phyloP scores from a whole-genome alignment of 2,113 vertebrate genomes.

The Pheucticus melanocephalus region DNA sequence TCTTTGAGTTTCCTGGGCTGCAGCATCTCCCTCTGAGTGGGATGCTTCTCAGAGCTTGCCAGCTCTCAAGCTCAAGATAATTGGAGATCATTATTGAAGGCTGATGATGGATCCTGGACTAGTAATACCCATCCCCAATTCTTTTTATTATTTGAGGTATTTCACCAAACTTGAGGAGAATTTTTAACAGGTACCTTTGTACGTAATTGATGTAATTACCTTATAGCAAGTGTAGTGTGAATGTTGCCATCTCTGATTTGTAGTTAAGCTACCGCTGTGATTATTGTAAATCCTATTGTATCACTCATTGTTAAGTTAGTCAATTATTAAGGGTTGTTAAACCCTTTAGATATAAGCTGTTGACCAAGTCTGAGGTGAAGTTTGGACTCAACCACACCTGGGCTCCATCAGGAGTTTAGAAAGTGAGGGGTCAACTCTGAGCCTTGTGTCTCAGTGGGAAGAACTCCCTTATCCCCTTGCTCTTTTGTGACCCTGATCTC shows the following conservation, averaged over 20 bases:
- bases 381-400: not conserved
- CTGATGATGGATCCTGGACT: not conserved
- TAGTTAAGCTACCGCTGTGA: not conserved
- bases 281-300: not conserved
- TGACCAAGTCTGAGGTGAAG: not conserved
- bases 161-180: not conserved
- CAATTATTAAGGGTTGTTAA: not conserved
- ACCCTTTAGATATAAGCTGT: not conserved
- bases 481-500: not conserved
- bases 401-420: not conserved
- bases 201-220: not conserved
- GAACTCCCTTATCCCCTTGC: not conserved
- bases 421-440: not conserved
- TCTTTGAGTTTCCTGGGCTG: not conserved
- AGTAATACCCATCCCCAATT: not conserved
- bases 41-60: not conserved
- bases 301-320: not conserved
- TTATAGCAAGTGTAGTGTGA: not conserved
- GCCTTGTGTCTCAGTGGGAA: not conserved
- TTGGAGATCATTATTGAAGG: not conserved
- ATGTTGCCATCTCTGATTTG: not conserved
- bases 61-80: not conserved
- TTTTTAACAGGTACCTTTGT: not conserved
- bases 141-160: not conserved
- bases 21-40: not conserved